Evolutionary conservation across 2,888 invertebrate species (phyloP).

Genomic region (Archaeoteleia sp.): DNA sequence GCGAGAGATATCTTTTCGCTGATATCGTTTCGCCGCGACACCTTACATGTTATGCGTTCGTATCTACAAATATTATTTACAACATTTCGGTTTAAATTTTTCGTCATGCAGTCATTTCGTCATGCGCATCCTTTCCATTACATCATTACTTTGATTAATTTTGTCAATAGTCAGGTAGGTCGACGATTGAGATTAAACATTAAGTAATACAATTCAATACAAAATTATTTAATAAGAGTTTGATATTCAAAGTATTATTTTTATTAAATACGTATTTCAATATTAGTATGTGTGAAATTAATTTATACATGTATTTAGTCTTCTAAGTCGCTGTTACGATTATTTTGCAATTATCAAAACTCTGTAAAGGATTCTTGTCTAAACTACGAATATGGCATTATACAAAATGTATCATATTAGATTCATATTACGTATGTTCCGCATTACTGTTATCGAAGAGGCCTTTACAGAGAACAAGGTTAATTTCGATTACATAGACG

Average conservation of each 20-base stretch:
- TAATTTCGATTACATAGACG: slow-evolving; percentile 38
- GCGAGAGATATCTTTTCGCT: slow-evolving; percentile 14
- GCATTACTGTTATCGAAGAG: slow-evolving; percentile 24
- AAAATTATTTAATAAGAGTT: no score
- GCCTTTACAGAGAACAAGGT: slow-evolving; percentile 34
- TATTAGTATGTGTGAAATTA: no score
- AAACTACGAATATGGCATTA: not conserved
- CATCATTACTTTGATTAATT: no score
- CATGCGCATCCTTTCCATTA: no score
- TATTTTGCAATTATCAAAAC: not conserved
- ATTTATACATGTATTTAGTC: no score
- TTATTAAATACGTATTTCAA: no score
- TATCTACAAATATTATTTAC: slow-evolving; percentile 1
- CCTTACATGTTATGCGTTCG: slow-evolving; percentile 5
- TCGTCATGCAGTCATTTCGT: no score
- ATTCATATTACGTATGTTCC: slow-evolving; percentile 19
- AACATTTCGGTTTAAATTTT: not conserved
- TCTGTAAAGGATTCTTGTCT: not conserved
- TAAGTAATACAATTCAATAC: no score
- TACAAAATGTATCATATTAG: slow-evolving; percentile 3
- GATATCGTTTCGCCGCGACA: slow-evolving; percentile 6
- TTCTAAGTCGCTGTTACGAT: no score
- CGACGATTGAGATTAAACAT: no score
- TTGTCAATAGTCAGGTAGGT: no score
- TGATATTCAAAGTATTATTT: no score